These are phyloP conservation scores for Esox niger DNA, from an alignment of 2,113 vertebrate genomes.

Conservation along the genomic window DNA sequence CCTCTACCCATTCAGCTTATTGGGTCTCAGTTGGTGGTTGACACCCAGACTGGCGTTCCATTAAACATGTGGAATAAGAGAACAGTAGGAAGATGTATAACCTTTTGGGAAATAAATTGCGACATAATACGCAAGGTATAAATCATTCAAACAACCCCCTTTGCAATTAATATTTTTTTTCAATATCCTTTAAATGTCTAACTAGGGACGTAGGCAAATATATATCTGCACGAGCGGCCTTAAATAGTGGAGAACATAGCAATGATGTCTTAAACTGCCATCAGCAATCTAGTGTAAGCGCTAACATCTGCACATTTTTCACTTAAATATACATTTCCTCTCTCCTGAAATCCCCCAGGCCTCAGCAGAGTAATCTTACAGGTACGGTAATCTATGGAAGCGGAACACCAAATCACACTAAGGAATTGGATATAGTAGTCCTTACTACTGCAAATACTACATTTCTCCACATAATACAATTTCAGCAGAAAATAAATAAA, in stretches of 20 bases:
- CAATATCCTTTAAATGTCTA: background rate
- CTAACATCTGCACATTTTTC: constrained; percentile 55
- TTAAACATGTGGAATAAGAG: constrained; percentile 29
- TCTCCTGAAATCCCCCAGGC: constrained; percentile 15
- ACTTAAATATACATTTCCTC: constrained; percentile 24
- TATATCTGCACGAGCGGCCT: constrained; percentile 22
- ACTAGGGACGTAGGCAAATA: background rate
- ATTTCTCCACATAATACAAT: background rate
- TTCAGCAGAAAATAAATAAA: too few relatives aligned
- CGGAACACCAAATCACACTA: background rate
- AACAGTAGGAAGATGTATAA: constrained; percentile 11
- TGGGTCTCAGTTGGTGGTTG: constrained; percentile 33
- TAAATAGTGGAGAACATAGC: background rate
- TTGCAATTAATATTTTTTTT: background rate
- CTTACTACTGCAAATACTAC: background rate
- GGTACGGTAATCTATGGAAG: background rate
- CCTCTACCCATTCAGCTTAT: constrained; percentile 45
- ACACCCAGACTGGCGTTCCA: constrained; percentile 33
- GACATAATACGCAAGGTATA: background rate
- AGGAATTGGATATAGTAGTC: background rate
- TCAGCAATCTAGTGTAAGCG: constrained; percentile 29
- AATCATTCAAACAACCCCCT: background rate
- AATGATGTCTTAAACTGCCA: constrained; percentile 38
- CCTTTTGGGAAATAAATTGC: background rate
- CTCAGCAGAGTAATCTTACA: constrained; percentile 15